A percentile compares a stretch with the other conserved stretches of the same genome.
phyloP scores from a whole-genome alignment of 1,140 invertebrate genomes.

The Hydropsyche tenuis region DNA sequence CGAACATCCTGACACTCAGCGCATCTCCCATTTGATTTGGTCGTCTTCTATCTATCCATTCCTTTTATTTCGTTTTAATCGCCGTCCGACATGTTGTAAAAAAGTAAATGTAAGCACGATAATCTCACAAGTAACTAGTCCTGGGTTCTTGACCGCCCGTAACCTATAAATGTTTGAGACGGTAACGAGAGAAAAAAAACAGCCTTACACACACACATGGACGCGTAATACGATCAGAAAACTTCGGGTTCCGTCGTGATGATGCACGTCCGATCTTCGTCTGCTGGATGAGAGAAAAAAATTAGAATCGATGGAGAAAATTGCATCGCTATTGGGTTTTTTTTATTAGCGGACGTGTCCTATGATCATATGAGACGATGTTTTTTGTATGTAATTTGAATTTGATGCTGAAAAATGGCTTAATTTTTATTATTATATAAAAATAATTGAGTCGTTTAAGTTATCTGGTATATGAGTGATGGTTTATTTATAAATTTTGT shows the following conservation, averaged over 20 bases:
- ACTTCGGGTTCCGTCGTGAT: too few relatives aligned
- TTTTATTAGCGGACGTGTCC: too few relatives aligned
- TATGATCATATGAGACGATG: too few relatives aligned
- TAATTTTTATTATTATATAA: too few relatives aligned
- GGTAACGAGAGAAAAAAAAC: slow-evolving; percentile 35
- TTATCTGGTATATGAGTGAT: too few relatives aligned
- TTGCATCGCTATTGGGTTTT: background rate
- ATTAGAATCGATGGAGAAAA: background rate
- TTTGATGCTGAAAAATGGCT: too few relatives aligned
- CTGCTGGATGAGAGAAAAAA: too few relatives aligned
- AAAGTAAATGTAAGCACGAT: slow-evolving; percentile 34
- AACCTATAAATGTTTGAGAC: slow-evolving; percentile 46
- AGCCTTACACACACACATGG: background rate
- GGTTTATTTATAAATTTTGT: too few relatives aligned
- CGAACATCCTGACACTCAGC: too few relatives aligned
- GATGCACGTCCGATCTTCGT: too few relatives aligned
- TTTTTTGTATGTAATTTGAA: too few relatives aligned
- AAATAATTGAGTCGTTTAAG: too few relatives aligned
- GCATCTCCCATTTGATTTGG: background rate
- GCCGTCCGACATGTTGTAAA: slow-evolving; percentile 29
- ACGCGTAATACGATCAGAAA: background rate
- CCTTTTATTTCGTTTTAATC: slow-evolving; percentile 31
- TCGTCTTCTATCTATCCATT: background rate
- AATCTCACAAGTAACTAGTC: slow-evolving; percentile 41
- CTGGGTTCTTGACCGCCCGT: slow-evolving; percentile 46